Evolutionary conservation across 2,113 vertebrate genomes (phyloP), one percentile per base, ranked within the genome.

Genomic region (Rynchops niger): DNA sequence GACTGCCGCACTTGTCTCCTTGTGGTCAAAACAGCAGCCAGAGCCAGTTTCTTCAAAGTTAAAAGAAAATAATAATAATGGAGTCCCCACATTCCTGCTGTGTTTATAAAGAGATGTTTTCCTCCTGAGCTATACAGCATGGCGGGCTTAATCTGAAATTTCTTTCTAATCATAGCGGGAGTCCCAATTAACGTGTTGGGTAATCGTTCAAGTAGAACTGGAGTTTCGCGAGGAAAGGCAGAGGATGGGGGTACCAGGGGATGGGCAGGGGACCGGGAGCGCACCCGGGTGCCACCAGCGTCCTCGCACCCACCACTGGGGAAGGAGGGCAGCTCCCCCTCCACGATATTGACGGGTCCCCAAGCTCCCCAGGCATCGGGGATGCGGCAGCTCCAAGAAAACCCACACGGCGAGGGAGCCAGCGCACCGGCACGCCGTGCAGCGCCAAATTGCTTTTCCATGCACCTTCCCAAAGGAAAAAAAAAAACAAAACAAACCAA

Each of bases 81-180:
- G 94, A 95, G 81, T 91, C 91, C 84, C 94, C 82, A 87, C 73
- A 11, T 81, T 96, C 98, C 98, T 95, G 98, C 98, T 98, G 98
- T 59, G 97, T 93, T 96, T 97, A 77, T 97, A 98, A 98, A 98
- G 98, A 98, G 97, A 96, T 98, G 97, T 98, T 98, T 98, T 98
- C 98, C 97, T 98, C 96, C 94, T 72, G 92, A 95, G 98, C 98
- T 90, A 88, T 95, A 90, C 67, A 90, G 97, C 95, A 67, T 97
- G 97, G 98, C 56, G 18, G 97, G 93, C 95, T 92, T 98, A 97
- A 98, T 98, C 98, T 98, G 98, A 98, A 98, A 98, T 98, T 98
- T 98, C 98, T 98, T 98, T 98, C 98, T 98, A 98, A 98, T 98
- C 98, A 97, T 98, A 98, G 98, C 98, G 4, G 98, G 98, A 98